Percentiles rank a stretch among this genome's conserved stretches.
Evolutionary conservation across 2,888 invertebrate genomes (phyloP).

Genomic region (Amiota communis): DNA sequence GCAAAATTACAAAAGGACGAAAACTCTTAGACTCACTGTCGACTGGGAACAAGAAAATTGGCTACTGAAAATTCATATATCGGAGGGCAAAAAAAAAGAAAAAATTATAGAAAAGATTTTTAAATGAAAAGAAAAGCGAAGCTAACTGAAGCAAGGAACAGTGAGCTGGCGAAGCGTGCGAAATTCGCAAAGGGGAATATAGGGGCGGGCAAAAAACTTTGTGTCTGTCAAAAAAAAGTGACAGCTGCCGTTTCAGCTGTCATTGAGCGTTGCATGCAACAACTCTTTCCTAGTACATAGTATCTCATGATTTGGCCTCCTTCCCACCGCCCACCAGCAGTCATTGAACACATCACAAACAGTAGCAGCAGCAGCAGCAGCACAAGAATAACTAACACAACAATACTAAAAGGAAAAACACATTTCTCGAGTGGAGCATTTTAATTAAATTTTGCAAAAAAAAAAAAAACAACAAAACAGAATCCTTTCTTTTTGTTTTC

Average conservation of each 20-base stretch:
- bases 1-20: background rate
- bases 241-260: constrained; percentile 17
- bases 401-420: background rate
- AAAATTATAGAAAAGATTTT: background rate
- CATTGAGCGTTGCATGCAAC: background rate
- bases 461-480: too few relatives aligned
- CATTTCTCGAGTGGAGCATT: constrained; percentile 17
- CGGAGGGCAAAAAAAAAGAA: background rate
- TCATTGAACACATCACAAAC: background rate
- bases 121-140: too few relatives aligned
- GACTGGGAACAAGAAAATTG: constrained; percentile 3
- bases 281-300: background rate
- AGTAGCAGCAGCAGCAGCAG: background rate
- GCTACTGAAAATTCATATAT: background rate
- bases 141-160: too few relatives aligned
- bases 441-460: constrained; percentile 21
- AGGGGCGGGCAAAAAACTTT: background rate
- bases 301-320: background rate
- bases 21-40: too few relatives aligned
- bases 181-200: background rate
- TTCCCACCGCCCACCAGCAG: background rate
- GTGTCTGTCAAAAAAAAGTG: constrained; percentile 21
- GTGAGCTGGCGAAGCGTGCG: background rate
- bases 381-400: background rate
- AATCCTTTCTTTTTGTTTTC: background rate